These are phyloP conservation scores for Amiota communis DNA, from an alignment of 2,888 invertebrate species.

Conservation along the genomic window DNA sequence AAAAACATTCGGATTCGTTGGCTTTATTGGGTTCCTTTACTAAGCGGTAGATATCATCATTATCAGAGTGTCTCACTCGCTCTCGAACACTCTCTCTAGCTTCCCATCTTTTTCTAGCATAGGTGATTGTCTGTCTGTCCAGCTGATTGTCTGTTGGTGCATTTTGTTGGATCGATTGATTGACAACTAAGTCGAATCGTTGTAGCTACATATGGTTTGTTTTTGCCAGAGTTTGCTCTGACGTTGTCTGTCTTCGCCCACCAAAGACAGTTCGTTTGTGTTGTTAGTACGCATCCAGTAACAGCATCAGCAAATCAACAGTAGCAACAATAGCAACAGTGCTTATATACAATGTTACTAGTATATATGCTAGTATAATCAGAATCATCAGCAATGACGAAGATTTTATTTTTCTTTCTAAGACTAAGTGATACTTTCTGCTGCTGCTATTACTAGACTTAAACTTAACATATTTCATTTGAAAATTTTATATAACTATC, in stretches of 20 bases:
- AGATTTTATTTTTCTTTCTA: too few relatives aligned
- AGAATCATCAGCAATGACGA: too few relatives aligned
- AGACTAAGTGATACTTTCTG: too few relatives aligned
- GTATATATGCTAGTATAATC: too few relatives aligned
- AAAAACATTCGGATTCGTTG: conserved; percentile 2
- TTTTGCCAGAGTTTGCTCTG: not conserved
- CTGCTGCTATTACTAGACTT: too few relatives aligned
- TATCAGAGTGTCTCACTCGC: conserved; percentile 9
- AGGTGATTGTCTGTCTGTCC: conserved; percentile 13
- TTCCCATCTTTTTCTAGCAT: not conserved
- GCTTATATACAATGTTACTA: not conserved
- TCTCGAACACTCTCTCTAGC: not conserved
- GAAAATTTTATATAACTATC: too few relatives aligned
- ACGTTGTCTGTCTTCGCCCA: conserved; percentile 1
- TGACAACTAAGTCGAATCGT: conserved; percentile 62
- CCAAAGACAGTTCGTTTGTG: not conserved
- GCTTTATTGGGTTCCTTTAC: not conserved
- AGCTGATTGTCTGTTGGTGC: conserved; percentile 50
- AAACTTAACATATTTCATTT: too few relatives aligned
- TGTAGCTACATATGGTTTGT: conserved; percentile 22
- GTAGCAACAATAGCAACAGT: not conserved
- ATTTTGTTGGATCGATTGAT: conserved; percentile 65
- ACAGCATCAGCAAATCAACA: conserved; percentile 1
- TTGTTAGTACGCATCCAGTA: not conserved
- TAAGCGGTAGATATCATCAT: conserved; percentile 10